These are phyloP conservation scores for Solenopsis invicta DNA, from an alignment of 1,140 invertebrate genomes.

Conservation along the genomic window DNA sequence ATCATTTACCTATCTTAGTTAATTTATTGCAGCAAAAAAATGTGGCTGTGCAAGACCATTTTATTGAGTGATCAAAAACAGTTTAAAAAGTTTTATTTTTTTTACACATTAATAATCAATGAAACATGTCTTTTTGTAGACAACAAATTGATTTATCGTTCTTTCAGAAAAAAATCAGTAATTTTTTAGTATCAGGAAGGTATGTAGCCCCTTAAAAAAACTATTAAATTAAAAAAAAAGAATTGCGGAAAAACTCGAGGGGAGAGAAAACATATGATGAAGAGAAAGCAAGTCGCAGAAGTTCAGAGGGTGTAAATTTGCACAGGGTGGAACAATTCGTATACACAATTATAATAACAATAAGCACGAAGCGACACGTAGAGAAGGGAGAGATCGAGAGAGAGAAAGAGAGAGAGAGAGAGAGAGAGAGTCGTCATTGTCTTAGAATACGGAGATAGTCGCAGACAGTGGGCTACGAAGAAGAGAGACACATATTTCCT, in stretches of 20 bases:
- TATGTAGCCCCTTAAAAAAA: too few species aligned
- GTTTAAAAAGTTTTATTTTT: too few species aligned
- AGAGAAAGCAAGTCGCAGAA: neutral
- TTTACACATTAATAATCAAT: too few species aligned
- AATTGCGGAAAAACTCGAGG: neutral
- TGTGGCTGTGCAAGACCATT: too few species aligned
- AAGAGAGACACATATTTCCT: conserved; percentile 67
- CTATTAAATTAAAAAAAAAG: neutral
- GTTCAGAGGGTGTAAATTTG: neutral
- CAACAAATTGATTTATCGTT: too few species aligned
- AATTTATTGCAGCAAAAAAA: too few species aligned
- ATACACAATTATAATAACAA: conserved; percentile 32
- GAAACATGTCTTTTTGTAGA: too few species aligned
- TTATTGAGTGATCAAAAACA: too few species aligned
- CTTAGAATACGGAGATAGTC: neutral
- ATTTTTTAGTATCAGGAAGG: too few species aligned
- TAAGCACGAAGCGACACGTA: neutral
- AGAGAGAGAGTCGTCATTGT: neutral
- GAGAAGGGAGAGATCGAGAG: neutral
- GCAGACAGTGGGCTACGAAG: conserved; percentile 27
- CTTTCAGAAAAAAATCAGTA: too few species aligned
- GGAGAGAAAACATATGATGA: neutral
- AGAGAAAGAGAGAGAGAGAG: neutral
- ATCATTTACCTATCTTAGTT: too few species aligned
- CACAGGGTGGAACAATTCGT: conserved; percentile 5